Evolutionary conservation across 1,140 invertebrate species (phyloP), one percentile per base, ranked within the genome.

Genomic region (Caerostris darwini): DNA sequence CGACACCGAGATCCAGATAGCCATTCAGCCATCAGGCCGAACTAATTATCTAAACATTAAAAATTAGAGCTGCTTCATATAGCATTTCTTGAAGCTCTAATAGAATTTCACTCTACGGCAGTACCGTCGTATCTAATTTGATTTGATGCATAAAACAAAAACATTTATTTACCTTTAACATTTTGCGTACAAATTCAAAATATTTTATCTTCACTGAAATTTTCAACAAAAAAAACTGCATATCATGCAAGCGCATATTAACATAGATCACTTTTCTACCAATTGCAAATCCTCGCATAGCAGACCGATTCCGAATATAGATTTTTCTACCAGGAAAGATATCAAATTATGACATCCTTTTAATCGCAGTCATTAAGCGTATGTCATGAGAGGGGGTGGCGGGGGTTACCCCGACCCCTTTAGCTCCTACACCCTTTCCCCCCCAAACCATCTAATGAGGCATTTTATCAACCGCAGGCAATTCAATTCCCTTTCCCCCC

Each of bases 401-500:
- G 61, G 59, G 57, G 59, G 54, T 86, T 10, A 12, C 54, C 50
- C 7, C 83, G 19, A 8, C 57, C 85, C 58, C 59, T 8, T 5
- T 7, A 59, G 12, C 53, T 7, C 8, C 50, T 34, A 8, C 8
- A 58, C 19, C 6, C 86, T 71, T 67, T 12, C 53, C 54, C 61
- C 14, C 50, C 64, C n/a, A n/a, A 50, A 56, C 54, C 5, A 17
- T 50, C 71, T 91, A 91, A 91, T 91, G 90, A 91, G 90, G 90
- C 71, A 91, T 77, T 91, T 91, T 91, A 91, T 91, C 90, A 91
- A 91, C 90, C 90, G 90, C 71, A 58, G 54, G 69, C 69, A 19
- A 85, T 34, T 85, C 83, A 85, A 56, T n/a, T 8, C 6, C 82
- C 17, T 19, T 19, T 19, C 19, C 7, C 4, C 83, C 17, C 19